phyloP scores from a whole-genome alignment of 2,888 invertebrate species.

The Argyresthia goedartella region DNA sequence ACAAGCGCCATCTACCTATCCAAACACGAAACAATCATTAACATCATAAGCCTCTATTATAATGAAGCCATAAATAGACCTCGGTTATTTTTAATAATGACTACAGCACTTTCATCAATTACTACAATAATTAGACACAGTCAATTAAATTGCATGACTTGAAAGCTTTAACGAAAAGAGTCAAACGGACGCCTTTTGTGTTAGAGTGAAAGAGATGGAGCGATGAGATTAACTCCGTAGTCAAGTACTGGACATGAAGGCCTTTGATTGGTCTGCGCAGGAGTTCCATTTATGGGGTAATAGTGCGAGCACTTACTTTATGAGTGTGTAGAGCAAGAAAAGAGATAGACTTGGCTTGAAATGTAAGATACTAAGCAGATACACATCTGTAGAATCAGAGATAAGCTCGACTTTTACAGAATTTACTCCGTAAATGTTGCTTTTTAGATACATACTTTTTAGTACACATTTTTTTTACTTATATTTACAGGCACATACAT shows the following conservation, averaged over 20 bases:
- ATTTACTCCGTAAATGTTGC: too few relatives aligned
- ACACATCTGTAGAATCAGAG: too few relatives aligned
- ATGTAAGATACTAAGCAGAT: neutral
- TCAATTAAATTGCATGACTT: neutral
- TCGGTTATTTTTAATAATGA: too few relatives aligned
- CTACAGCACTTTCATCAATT: too few relatives aligned
- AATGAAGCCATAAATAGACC: neutral
- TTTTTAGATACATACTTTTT: too few relatives aligned
- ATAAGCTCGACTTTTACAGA: too few relatives aligned
- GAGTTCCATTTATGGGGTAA: constrained; percentile 17
- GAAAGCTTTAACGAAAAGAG: neutral
- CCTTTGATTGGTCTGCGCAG: constrained; percentile 14
- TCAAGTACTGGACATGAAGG: constrained; percentile 9
- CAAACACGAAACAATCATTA: neutral
- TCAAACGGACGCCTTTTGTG: constrained; percentile 9
- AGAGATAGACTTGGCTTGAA: neutral
- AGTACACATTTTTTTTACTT: too few relatives aligned
- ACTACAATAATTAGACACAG: neutral
- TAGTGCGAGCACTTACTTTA: constrained; percentile 16
- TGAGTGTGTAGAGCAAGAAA: neutral
- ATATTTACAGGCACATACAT: too few relatives aligned
- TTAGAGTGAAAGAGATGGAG: constrained; percentile 9
- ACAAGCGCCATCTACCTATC: neutral
- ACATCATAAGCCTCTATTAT: neutral
- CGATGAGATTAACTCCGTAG: constrained; percentile 8